phyloP scores from a whole-genome alignment of 2,888 invertebrate genomes.

The Piscicola geometra region DNA sequence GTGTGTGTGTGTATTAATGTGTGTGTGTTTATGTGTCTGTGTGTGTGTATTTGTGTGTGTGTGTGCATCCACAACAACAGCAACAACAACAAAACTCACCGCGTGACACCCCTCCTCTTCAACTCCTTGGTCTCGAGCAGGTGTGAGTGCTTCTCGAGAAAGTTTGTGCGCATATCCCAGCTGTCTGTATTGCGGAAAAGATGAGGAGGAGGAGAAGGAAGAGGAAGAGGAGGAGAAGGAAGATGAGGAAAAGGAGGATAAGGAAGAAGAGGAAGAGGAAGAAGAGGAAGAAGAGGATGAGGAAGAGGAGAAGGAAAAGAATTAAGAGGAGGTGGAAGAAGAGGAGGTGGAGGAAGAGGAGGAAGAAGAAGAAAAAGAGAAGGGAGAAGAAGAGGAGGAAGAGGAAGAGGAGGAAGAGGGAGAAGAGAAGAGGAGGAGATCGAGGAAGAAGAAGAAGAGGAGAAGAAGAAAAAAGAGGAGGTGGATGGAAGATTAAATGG shows the following conservation, averaged over 20 bases:
- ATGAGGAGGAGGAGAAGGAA: neutral
- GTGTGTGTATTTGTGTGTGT: neutral
- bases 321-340: neutral
- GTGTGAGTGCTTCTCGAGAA: constrained; percentile 51
- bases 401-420: too few species aligned
- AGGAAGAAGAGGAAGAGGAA: too few species aligned
- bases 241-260: too few species aligned
- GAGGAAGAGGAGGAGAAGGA: neutral
- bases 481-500: neutral
- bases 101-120: constrained; percentile 52
- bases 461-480: neutral
- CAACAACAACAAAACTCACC: constrained; percentile 34
- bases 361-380: too few species aligned
- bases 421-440: too few species aligned
- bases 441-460: too few species aligned
- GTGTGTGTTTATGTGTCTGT: neutral
- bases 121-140: constrained; percentile 51
- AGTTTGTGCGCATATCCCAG: constrained; percentile 47
- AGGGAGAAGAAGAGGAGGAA: too few species aligned
- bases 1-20: neutral
- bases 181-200: constrained; percentile 5
- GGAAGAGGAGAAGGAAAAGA: neutral
- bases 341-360: too few species aligned
- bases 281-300: neutral
- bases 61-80: too few species aligned